Conservation (phyloP, 2,888 invertebrate genomes). For the Trichogramma evanescens region DNA sequence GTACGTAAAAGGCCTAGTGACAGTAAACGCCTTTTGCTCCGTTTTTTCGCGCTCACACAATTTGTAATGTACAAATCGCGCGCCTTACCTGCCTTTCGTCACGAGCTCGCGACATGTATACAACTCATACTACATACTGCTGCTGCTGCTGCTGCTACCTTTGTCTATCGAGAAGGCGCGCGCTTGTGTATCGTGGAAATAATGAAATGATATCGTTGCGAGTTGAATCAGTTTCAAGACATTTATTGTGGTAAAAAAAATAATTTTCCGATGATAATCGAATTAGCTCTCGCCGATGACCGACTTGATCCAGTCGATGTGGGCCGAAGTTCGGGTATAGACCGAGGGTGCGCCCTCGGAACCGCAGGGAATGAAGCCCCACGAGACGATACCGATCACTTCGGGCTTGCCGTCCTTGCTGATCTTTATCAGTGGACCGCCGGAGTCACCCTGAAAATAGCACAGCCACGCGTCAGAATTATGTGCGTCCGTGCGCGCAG, state of each 20-base stretch:
- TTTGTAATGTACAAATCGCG: constrained; percentile 11
- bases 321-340: constrained; percentile 45
- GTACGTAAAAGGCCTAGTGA: constrained; percentile 17
- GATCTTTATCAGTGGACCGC: constrained; percentile 49
- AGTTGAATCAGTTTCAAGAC: too few relatives aligned
- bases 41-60: constrained; percentile 5
- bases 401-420: constrained; percentile 56
- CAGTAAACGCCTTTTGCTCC: constrained; percentile 19
- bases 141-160: constrained; percentile 4
- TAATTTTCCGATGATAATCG: too few relatives aligned
- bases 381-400: constrained; percentile 56
- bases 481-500: background rate
- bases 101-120: too few relatives aligned
- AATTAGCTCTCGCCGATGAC: constrained; percentile 4
- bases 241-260: too few relatives aligned
- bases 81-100: too few relatives aligned
- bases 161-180: too few relatives aligned
- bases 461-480: too few relatives aligned
- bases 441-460: constrained; percentile 51
- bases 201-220: too few relatives aligned
- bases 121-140: constrained; percentile 5
- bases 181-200: too few relatives aligned
- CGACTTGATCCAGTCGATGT: constrained; percentile 42
- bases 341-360: constrained; percentile 45
- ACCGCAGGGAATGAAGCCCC: constrained; percentile 49